A percentile compares a stretch with the other conserved stretches of the same genome.
Evolutionary conservation across 2,888 invertebrate genomes (phyloP).

Genomic region (Conistra vaccinii): DNA sequence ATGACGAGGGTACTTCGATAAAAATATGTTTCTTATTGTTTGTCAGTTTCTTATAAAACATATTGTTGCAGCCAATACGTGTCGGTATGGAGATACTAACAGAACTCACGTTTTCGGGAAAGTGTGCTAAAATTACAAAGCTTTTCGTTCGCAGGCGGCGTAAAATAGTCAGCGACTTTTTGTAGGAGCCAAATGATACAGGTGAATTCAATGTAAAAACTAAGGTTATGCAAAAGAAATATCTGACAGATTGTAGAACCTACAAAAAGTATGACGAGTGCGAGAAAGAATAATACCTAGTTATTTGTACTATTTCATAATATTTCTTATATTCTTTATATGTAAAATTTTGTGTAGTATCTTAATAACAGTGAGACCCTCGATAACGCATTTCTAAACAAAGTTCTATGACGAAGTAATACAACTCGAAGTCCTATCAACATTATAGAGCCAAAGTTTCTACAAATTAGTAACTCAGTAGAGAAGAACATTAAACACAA

Average conservation of each 20-base stretch:
- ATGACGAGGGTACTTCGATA: constrained; percentile 47
- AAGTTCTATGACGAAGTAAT: neutral
- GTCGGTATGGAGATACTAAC: neutral
- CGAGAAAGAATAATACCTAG: too few relatives aligned
- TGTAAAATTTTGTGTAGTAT: neutral
- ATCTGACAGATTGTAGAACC: too few relatives aligned
- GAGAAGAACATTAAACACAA: neutral
- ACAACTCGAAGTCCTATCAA: neutral
- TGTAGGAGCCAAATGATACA: too few relatives aligned
- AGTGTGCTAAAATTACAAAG: neutral
- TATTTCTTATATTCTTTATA: neutral
- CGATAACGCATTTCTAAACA: neutral
- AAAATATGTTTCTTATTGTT: constrained; percentile 30
- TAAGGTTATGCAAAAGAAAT: too few relatives aligned
- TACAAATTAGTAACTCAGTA: neutral
- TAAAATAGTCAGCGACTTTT: too few relatives aligned
- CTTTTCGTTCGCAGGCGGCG: neutral
- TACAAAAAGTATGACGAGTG: too few relatives aligned
- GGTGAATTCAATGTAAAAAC: too few relatives aligned
- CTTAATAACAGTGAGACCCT: neutral
- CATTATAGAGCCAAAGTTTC: constrained; percentile 7
- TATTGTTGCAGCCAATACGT: constrained; percentile 33
- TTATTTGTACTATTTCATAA: neutral
- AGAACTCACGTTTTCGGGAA: neutral
- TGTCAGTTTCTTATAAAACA: constrained; percentile 21